Evolutionary conservation across 2,888 invertebrate genomes (phyloP).

Genomic region (Callyntrura guangdongensis): DNA sequence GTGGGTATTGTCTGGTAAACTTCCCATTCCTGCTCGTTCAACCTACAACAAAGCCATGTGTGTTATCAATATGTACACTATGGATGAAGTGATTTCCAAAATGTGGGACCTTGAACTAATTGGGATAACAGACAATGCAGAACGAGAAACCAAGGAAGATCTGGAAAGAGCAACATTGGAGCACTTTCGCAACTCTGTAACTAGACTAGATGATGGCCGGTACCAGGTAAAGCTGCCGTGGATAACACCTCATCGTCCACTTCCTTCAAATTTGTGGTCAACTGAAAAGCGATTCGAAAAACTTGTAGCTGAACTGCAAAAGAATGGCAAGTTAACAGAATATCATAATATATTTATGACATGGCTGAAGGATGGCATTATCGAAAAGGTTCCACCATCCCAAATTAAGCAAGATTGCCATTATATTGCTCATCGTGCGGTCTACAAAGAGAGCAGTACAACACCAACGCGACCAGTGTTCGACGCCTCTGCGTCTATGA

Average conservation of each 20-base stretch:
- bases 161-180: conserved; percentile 43
- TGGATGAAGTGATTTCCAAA: conserved; percentile 15
- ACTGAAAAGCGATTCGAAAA: background rate
- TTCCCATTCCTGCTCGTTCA: background rate
- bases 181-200: conserved; percentile 38
- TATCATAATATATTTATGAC: background rate
- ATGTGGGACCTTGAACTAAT: conserved; percentile 73
- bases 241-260: background rate
- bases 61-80: background rate
- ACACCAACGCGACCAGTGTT: conserved; percentile 57
- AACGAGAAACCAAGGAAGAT: conserved; percentile 68
- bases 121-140: conserved; percentile 66
- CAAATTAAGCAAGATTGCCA: background rate
- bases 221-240: conserved; percentile 19
- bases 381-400: background rate
- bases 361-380: conserved; percentile 2
- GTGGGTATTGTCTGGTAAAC: conserved; percentile 11
- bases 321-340: background rate
- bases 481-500: background rate
- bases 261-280: background rate
- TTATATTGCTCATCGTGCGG: conserved; percentile 29
- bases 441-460: conserved; percentile 31
- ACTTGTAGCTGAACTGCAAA: background rate
- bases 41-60: background rate
- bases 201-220: conserved; percentile 82